Evolutionary conservation across 2,113 vertebrate genomes (phyloP), one percentile per base, ranked within the genome.

Genomic region (Camelus bactrianus): DNA sequence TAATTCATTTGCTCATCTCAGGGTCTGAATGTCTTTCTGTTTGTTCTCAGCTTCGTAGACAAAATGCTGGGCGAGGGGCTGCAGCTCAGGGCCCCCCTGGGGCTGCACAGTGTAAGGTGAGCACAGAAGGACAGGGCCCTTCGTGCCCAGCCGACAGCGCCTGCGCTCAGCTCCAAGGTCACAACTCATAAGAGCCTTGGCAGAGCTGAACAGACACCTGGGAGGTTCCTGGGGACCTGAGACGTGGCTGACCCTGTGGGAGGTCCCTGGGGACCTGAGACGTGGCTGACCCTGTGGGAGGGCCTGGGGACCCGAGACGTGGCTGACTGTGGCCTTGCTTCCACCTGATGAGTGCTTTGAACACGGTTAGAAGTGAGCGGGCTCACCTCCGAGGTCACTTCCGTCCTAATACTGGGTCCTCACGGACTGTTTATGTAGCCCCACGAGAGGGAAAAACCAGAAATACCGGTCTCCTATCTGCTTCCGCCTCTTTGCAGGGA

Each of bases 1-100:
- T 97, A 95, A 97, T 97, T 94, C 54, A 97, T 83, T 19, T 9
- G 2, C 88, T 30, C 42, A 6, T 77, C 35, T 76, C 0, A 0
- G 85, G 26, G 24, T 88, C 60, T 93, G 88, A 85, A 82, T 42
- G 81, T 69, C 58, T 4, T 70, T 48, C 89, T 77, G 80, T 94
- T 58, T 85, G 28, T 58, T 28, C 35, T 75, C 62, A 28, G 82
- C 46, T 1, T 24, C 56, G 28, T 32, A 42, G 50, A 30, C 80
- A 38, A 54, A 8, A 9, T 3, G 9, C 52, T 1, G 4, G 42
- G 15, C 12, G 56, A n/a, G 79, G 50, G 73, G 20, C 38, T 20
- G 28, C 50, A 3, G 32, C 54, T 35, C 73, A 6, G 1, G 8
- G 14, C 69, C 28, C 50, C 38, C 20, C 64, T 15, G 48, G 19